A percentile compares a stretch with the other conserved stretches of the same genome.
phyloP scores from a whole-genome alignment of 1,140 invertebrate genomes.

The Papilio machaon region DNA sequence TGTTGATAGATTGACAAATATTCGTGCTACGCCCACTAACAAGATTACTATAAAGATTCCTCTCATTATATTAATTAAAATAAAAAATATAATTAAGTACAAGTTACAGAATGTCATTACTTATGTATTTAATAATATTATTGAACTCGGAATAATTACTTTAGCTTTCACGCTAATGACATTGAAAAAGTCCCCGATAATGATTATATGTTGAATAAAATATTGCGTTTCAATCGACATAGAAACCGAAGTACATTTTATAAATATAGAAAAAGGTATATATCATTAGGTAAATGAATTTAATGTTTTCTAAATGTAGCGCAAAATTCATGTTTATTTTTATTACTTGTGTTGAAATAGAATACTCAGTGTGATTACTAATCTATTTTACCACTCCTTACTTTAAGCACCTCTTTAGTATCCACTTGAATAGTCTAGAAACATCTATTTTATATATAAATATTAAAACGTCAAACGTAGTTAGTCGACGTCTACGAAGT shows the following conservation, averaged over 20 bases:
- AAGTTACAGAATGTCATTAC: conserved; percentile 3
- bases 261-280: background rate
- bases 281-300: too few species aligned
- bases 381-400: background rate
- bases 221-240: background rate
- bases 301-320: background rate
- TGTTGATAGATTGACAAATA: too few species aligned
- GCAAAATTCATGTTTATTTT: background rate
- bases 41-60: too few species aligned
- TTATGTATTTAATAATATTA: conserved; percentile 35
- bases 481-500: background rate
- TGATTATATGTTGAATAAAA: conserved; percentile 27
- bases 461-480: conserved; percentile 10
- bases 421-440: background rate
- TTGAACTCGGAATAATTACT: conserved; percentile 32
- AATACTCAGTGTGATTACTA: background rate
- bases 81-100: background rate
- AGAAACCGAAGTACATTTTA: background rate
- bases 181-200: conserved; percentile 21
- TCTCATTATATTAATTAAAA: background rate
- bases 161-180: conserved; percentile 37
- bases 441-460: background rate
- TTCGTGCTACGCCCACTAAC: too few species aligned
- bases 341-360: background rate
- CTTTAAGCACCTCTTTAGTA: background rate